phyloP scores from a whole-genome alignment of 1,140 invertebrate species.

The Aphelenchoides besseyi region DNA sequence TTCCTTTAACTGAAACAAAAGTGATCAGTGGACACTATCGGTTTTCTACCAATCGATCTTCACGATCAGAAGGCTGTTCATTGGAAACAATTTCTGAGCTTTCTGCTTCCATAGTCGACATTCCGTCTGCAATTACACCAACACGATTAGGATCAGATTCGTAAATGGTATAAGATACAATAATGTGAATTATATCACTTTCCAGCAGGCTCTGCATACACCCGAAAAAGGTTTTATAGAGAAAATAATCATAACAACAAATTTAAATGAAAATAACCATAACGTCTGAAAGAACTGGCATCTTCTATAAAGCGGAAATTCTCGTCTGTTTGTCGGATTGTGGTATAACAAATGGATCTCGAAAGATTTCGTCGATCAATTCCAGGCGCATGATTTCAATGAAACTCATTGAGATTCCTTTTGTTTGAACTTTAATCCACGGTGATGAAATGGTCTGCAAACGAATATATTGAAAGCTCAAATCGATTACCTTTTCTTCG shows the following conservation, averaged over 20 bases:
- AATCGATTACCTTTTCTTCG: constrained; percentile 1
- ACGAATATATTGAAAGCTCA: background rate
- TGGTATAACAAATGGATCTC: constrained; percentile 12
- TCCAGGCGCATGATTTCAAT: constrained; percentile 14
- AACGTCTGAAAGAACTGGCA: too few species aligned
- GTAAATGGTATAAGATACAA: too few species aligned
- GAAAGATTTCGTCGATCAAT: constrained; percentile 17
- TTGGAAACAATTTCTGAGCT: constrained; percentile 24
- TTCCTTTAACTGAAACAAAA: constrained; percentile 20
- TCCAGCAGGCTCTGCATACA: too few species aligned
- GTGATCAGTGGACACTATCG: background rate
- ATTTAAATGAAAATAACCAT: too few species aligned
- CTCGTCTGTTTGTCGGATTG: background rate
- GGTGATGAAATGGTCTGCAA: background rate
- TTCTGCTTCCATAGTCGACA: background rate
- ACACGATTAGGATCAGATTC: too few species aligned
- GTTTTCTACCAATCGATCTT: constrained; percentile 1
- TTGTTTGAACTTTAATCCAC: constrained; percentile 15
- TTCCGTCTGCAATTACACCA: too few species aligned
- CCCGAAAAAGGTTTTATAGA: too few species aligned
- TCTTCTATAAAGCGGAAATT: constrained; percentile 24
- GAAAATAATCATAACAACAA: too few species aligned
- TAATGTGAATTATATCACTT: constrained; percentile 16
- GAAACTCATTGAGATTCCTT: background rate
- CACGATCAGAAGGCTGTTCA: background rate